phyloP scores from a whole-genome alignment of 2,888 invertebrate species.

The Orchestes rusci region DNA sequence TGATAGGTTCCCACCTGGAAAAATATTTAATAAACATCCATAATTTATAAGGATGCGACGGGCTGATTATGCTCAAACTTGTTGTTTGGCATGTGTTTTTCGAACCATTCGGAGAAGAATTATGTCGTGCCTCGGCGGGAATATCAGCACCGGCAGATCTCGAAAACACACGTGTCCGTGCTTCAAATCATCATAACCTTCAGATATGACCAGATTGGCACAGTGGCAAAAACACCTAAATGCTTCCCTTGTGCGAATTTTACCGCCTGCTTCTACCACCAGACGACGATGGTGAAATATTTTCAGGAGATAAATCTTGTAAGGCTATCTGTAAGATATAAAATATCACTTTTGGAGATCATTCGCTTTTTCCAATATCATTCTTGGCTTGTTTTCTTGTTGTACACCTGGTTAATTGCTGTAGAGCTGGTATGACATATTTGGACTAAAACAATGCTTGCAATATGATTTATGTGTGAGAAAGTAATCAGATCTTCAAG shows the following conservation, averaged over 20 bases:
- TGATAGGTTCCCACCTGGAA: constrained; percentile 1
- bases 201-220: constrained; percentile 28
- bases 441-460: no score
- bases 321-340: constrained; percentile 11
- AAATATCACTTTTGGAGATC: constrained; percentile 14
- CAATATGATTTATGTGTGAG: no score
- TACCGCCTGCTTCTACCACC: constrained; percentile 24
- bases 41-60: constrained; percentile 19
- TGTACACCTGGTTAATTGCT: no score
- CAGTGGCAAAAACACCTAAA: constrained; percentile 24
- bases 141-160: constrained; percentile 40
- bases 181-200: constrained; percentile 40
- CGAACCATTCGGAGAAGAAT: constrained; percentile 41
- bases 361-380: no score
- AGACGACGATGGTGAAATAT: constrained; percentile 12
- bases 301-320: constrained; percentile 15
- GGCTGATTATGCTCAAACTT: constrained; percentile 24
- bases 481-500: no score
- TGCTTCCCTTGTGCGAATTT: constrained; percentile 26
- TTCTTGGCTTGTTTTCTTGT: no score
- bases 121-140: constrained; percentile 38
- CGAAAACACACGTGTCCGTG: constrained; percentile 37
- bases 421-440: no score
- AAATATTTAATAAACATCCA: constrained; percentile 18
- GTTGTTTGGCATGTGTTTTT: constrained; percentile 41